phyloP scores from a whole-genome alignment of 1,140 invertebrate species.

The Meloidogyne hapla region DNA sequence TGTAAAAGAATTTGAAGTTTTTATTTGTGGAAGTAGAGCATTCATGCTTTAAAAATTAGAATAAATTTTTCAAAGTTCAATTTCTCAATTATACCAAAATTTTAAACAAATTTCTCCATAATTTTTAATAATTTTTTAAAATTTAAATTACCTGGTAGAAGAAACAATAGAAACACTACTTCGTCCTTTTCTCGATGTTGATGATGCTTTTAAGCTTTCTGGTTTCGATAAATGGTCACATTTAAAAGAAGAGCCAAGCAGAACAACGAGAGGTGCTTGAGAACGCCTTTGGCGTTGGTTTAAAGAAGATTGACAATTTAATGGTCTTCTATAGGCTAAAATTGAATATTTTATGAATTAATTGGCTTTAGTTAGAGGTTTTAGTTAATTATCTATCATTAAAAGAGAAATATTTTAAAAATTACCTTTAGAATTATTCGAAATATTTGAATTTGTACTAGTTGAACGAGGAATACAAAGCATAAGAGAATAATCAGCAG shows the following conservation, averaged over 20 bases:
- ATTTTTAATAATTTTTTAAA: not conserved
- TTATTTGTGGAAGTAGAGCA: no score
- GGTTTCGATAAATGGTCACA: not conserved
- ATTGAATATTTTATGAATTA: no score
- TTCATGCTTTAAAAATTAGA: not conserved
- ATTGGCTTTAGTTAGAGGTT: no score
- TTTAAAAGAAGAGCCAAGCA: not conserved
- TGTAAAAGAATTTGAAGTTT: no score
- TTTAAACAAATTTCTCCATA: no score
- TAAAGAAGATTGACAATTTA: not conserved
- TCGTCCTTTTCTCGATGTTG: not conserved
- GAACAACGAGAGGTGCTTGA: not conserved
- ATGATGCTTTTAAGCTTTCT: not conserved
- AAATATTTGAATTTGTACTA: not conserved
- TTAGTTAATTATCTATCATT: no score
- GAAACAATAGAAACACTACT: constrained; percentile 19
- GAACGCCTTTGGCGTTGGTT: not conserved
- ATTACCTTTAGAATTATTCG: not conserved
- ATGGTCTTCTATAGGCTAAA: not conserved
- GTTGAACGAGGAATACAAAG: constrained; percentile 12
- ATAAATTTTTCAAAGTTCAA: not conserved
- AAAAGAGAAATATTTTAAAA: no score
- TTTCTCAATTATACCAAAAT: no score
- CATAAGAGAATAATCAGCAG: constrained; percentile 1
- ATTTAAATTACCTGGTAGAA: constrained; percentile 17